Evolutionary conservation across 2,113 vertebrate genomes (phyloP).

Genomic region (Catharus bicknelli): DNA sequence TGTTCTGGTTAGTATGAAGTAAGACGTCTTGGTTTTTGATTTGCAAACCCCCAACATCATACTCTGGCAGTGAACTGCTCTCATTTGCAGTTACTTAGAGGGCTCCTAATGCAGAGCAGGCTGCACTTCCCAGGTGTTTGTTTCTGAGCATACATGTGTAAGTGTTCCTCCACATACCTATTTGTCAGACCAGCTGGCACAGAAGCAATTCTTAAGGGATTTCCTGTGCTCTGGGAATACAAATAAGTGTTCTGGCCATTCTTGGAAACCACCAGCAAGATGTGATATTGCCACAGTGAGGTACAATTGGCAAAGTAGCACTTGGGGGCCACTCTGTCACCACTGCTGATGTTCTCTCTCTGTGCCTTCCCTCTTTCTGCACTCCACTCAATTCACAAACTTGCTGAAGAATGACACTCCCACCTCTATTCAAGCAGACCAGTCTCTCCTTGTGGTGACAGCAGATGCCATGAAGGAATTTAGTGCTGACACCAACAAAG

Average conservation of each 20-base stretch:
- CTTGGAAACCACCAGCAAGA: not conserved
- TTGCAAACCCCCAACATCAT: not conserved
- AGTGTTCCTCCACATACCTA: not conserved
- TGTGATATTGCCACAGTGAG: not conserved
- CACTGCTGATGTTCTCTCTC: not conserved
- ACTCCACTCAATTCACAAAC: not conserved
- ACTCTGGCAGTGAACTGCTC: not conserved
- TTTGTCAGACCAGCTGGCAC: not conserved
- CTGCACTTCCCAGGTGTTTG: not conserved
- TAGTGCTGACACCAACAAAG: not conserved
- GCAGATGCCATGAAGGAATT: rapidly evolving
- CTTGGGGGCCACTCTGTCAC: not conserved
- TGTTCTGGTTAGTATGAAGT: not conserved
- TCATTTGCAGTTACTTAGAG: not conserved
- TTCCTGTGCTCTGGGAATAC: not conserved
- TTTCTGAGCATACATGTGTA: not conserved
- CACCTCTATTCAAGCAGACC: not conserved
- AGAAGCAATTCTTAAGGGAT: not conserved
- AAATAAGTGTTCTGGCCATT: not conserved
- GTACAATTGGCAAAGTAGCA: not conserved
- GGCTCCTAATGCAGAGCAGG: not conserved
- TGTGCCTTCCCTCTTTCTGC: not conserved
- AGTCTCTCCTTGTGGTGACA: not conserved
- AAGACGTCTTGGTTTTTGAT: not conserved
- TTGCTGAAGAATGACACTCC: not conserved